These are phyloP conservation scores for Lanistes nyassanus DNA, from an alignment of 1,140 invertebrate genomes.

Conservation along the genomic window DNA sequence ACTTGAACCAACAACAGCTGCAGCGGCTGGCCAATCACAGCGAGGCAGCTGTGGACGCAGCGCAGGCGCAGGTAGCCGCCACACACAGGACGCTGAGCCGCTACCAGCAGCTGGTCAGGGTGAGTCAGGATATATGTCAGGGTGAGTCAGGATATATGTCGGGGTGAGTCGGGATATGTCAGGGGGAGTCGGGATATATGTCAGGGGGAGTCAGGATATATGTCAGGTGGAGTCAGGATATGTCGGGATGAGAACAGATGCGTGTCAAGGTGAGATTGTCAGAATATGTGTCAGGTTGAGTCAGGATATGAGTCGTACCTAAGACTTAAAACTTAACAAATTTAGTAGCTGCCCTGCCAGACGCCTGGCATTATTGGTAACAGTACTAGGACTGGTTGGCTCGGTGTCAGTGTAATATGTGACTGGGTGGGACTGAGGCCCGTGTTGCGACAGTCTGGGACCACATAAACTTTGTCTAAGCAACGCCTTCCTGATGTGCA, in stretches of 20 bases:
- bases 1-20: slow-evolving; percentile 59
- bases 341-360: too few species aligned
- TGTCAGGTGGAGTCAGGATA: not conserved
- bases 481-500: too few species aligned
- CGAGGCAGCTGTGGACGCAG: slow-evolving; percentile 60
- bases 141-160: not conserved
- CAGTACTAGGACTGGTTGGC: too few species aligned
- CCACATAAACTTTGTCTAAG: too few species aligned
- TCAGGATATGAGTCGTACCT: not conserved
- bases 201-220: not conserved
- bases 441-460: not conserved
- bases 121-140: slow-evolving; percentile 29
- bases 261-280: not conserved
- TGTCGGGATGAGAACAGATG: not conserved
- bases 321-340: too few species aligned
- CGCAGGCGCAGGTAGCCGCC: slow-evolving; percentile 53
- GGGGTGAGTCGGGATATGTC: not conserved
- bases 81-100: slow-evolving; percentile 46
- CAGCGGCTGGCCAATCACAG: slow-evolving; percentile 57
- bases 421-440: too few species aligned
- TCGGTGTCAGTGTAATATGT: too few species aligned
- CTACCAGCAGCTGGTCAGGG: slow-evolving; percentile 58
- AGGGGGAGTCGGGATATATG: not conserved
- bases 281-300: not conserved
- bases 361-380: too few species aligned